Conservation (phyloP, 2,888 invertebrate species). For the Tetragonisca angustula region DNA sequence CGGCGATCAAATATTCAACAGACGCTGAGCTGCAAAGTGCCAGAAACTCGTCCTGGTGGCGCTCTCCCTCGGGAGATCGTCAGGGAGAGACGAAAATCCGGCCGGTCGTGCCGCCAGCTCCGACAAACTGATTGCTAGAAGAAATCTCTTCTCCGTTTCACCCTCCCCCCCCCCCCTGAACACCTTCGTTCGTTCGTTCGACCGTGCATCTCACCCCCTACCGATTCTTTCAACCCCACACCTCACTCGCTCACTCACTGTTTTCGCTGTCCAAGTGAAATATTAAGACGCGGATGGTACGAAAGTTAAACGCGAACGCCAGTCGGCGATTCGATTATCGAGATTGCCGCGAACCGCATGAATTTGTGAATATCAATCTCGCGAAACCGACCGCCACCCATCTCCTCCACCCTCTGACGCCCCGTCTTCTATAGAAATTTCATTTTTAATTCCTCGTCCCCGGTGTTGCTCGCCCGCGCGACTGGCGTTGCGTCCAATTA, state of each 20-base stretch:
- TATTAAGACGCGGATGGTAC: constrained; percentile 35
- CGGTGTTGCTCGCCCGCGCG: constrained; percentile 10
- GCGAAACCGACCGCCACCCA: neutral
- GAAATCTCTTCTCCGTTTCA: constrained; percentile 55
- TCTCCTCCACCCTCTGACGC: too few species aligned
- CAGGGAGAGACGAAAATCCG: constrained; percentile 62
- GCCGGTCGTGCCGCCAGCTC: constrained; percentile 42
- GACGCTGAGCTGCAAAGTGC: constrained; percentile 78
- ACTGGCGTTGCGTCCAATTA: constrained; percentile 14
- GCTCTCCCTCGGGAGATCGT: constrained; percentile 49
- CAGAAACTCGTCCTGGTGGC: constrained; percentile 75
- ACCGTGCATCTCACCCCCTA: neutral
- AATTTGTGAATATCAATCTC: constrained; percentile 54
- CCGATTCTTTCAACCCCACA: constrained; percentile 23
- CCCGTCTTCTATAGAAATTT: constrained; percentile 6
- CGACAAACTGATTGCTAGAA: constrained; percentile 44
- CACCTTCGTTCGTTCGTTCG: too few species aligned
- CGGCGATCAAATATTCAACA: constrained; percentile 78
- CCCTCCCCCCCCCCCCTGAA: neutral
- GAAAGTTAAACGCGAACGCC: constrained; percentile 35
- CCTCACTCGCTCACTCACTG: neutral
- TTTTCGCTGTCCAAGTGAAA: constrained; percentile 18
- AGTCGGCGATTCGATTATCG: constrained; percentile 55
- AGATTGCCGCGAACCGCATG: constrained; percentile 34
- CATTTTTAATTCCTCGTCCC: constrained; percentile 34